A percentile compares a stretch with the other conserved stretches of the same genome.
Conservation (phyloP, 2,797 vertebrate species). For the Micropoecilia bifurca region DNA sequence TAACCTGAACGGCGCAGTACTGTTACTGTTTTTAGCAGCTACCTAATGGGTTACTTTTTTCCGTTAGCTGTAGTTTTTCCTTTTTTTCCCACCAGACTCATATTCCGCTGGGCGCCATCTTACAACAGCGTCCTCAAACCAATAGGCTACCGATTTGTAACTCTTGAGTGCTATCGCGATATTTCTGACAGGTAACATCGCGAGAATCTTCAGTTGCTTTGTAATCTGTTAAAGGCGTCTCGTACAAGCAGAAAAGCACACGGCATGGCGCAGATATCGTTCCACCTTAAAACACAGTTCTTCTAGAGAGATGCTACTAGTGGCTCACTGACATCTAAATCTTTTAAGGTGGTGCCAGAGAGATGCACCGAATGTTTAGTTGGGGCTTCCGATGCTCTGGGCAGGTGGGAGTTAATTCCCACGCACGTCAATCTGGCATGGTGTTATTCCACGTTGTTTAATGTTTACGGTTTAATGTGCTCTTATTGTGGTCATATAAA, state of each 20-base stretch:
- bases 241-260: background rate
- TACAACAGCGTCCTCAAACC: constrained; percentile 88
- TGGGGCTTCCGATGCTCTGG: constrained; percentile 14
- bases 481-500: background rate
- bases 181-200: constrained; percentile 61
- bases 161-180: constrained; percentile 76
- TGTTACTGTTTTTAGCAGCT: background rate
- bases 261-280: constrained; percentile 41
- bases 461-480: background rate
- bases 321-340: constrained; percentile 64
- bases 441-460: constrained; percentile 12
- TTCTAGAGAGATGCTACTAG: constrained; percentile 59
- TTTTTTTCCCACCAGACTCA: constrained; percentile 83
- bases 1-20: background rate
- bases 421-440: constrained; percentile 46
- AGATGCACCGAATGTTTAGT: constrained; percentile 40
- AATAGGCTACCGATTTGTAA: constrained; percentile 77
- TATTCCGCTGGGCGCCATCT: constrained; percentile 95
- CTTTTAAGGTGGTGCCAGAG: constrained; percentile 74
- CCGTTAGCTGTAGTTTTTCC: constrained; percentile 49
- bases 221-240: constrained; percentile 85
- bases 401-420: constrained; percentile 71
- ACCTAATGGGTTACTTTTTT: constrained; percentile 16
- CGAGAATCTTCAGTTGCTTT: constrained; percentile 53
- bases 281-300: constrained; percentile 77